Base-by-base conservation (phyloP, 2,113 vertebrate species). In the Penelope pileata region DNA sequence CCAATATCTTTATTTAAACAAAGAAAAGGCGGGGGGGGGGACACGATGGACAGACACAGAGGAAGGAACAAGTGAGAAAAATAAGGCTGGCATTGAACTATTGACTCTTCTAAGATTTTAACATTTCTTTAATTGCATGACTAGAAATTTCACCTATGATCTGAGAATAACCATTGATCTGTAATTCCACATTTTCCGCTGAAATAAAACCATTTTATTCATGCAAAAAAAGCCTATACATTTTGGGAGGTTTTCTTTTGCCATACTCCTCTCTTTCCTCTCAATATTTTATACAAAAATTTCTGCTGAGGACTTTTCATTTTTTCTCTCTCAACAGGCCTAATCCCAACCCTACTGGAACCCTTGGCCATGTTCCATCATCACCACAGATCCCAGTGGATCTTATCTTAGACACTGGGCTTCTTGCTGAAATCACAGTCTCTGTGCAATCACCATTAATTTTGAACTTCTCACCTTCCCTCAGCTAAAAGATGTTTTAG, bases 401-500 rank as follows among this genome's bases (percentile, higher is more conserved):
- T 69, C 84, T 81, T 72, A 60, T 51, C 94, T 66, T 34, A 64
- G n/a, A 27, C 40, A 27, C 16, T 8, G 10, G 23, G 13, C 18
- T 76, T 56, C 4, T 15, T 77, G 45, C 45, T 87, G 66, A 94
- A 84, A 91, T 62, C 30, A 38, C 13, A 69, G 2, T 63, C 4
- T 88, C 30, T 64, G 32, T 47, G 36, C 43, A 60, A 45, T 30
- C 16, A 38, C 12, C 14, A 53, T 70, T 76, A 53, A 51, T 87
- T 77, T 86, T 69, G 23, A 94, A 72, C 70, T 85, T 89, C 70
- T 66, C 22, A 67, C 40, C 81, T 83, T 82, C 22, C n/a, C 27
- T 89, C 53, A 48, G 60, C 91, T 93, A 58, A 85, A 83, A 90
- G 42, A 27, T 85, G 75, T 62, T 92, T 92, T 85, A 74, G 54